These are phyloP conservation scores for Rhegmatorhina hoffmannsi DNA, from an alignment of 2,113 vertebrate genomes.

Conservation along the genomic window DNA sequence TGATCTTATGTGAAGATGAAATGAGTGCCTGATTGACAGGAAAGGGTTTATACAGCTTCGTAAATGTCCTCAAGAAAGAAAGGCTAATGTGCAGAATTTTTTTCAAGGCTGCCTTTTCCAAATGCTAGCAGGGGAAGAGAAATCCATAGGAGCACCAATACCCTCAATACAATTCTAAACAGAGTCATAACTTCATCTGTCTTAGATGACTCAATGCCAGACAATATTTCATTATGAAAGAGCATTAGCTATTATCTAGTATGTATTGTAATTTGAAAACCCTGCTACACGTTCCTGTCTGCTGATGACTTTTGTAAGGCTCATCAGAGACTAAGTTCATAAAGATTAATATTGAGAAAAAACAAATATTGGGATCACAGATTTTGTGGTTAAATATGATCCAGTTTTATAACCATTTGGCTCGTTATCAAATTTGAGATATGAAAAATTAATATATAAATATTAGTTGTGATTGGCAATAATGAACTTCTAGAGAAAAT, in stretches of 20 bases:
- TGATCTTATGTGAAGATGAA: conserved; percentile 45
- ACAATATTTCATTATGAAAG: background rate
- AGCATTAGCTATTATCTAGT: background rate
- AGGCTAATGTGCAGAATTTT: background rate
- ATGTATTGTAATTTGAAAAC: background rate
- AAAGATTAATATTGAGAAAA: background rate
- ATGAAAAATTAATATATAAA: background rate
- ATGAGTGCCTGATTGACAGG: conserved; percentile 38
- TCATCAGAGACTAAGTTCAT: background rate
- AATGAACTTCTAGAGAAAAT: background rate
- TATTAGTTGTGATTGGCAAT: background rate
- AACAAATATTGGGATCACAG: background rate
- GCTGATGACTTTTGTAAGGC: background rate
- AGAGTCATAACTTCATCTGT: background rate
- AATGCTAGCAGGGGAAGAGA: background rate
- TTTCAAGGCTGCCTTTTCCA: background rate
- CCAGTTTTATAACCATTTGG: background rate
- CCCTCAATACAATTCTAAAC: background rate
- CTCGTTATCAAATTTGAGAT: background rate
- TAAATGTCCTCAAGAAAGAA: conserved; percentile 36
- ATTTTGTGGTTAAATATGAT: background rate
- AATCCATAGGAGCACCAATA: background rate
- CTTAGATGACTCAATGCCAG: background rate
- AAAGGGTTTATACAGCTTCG: background rate
- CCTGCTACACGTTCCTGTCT: background rate